Evolutionary conservation across 1,140 invertebrate genomes (phyloP).

Genomic region (Penaeus japonicus): DNA sequence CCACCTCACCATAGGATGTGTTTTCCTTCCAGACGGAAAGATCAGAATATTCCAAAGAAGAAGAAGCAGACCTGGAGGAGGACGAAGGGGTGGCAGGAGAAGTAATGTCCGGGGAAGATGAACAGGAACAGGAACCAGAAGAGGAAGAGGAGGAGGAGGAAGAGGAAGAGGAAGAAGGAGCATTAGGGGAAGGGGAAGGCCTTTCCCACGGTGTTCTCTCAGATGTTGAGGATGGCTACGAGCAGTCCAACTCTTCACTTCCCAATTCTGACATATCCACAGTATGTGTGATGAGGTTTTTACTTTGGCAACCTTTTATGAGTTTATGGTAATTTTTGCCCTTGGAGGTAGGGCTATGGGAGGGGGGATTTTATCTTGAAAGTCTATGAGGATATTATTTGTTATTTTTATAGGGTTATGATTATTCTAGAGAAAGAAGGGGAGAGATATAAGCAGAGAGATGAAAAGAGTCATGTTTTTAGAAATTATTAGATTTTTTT

Average conservation of each 20-base stretch:
- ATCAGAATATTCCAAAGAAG: conserved; percentile 17
- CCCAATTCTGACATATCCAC: conserved; percentile 56
- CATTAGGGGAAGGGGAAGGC: conserved; percentile 22
- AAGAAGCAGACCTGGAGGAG: conserved; percentile 17
- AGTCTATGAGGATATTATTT: neutral
- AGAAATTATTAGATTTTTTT: too few relatives aligned
- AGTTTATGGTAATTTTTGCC: neutral
- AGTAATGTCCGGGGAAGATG: conserved; percentile 34
- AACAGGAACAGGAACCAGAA: conserved; percentile 36
- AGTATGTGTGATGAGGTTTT: neutral
- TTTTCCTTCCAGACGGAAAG: conserved; percentile 14
- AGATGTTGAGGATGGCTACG: conserved; percentile 44
- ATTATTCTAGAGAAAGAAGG: too few relatives aligned
- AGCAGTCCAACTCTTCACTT: conserved; percentile 50
- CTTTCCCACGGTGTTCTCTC: conserved; percentile 30
- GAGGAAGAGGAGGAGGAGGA: conserved; percentile 54
- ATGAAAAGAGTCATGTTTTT: too few relatives aligned
- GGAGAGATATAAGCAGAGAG: too few relatives aligned
- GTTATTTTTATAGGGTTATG: too few relatives aligned
- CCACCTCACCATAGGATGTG: neutral
- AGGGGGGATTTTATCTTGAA: too few relatives aligned
- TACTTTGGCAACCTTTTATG: neutral
- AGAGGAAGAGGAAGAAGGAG: conserved; percentile 48
- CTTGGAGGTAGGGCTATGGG: too few relatives aligned
- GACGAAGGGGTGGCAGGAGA: conserved; percentile 32